A percentile compares a stretch with the other conserved stretches of the same genome.
Evolutionary conservation across 1,140 invertebrate species (phyloP).

Genomic region (Trigoniulus corallinus): DNA sequence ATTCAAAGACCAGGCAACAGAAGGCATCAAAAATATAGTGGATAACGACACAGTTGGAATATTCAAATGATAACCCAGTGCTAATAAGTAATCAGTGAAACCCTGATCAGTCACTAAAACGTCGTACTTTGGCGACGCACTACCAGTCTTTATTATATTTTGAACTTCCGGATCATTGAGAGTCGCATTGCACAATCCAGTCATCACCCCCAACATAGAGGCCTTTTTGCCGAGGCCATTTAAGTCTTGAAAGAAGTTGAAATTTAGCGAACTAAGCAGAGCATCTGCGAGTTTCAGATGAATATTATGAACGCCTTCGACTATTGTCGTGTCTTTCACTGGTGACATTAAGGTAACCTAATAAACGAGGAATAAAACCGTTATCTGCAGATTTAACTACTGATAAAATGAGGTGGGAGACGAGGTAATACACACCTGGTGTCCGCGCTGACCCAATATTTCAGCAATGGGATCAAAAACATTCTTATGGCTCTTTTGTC

Average conservation of each 20-base stretch:
- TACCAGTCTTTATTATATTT: background rate
- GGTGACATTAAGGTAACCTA: background rate
- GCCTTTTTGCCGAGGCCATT: background rate
- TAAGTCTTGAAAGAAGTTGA: background rate
- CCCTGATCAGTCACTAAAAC: background rate
- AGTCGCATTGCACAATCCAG: too few species aligned
- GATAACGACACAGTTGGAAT: background rate
- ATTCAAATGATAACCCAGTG: background rate
- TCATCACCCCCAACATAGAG: background rate
- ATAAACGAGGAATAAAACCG: too few species aligned
- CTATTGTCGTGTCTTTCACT: background rate
- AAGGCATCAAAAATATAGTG: background rate
- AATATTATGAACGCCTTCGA: background rate
- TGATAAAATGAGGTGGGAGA: too few species aligned
- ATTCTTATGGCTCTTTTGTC: conserved; percentile 47
- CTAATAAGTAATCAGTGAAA: background rate
- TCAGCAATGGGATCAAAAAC: conserved; percentile 43
- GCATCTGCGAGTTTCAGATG: background rate
- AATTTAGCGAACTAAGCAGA: background rate
- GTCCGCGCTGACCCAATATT: conserved; percentile 42
- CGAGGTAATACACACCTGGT: conserved; percentile 19
- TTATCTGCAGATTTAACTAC: too few species aligned
- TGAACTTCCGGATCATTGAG: background rate
- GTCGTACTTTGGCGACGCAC: too few species aligned
- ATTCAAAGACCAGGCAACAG: background rate